Evolutionary conservation across 1,140 invertebrate genomes (phyloP).

Genomic region (Leptoteleia sp.): DNA sequence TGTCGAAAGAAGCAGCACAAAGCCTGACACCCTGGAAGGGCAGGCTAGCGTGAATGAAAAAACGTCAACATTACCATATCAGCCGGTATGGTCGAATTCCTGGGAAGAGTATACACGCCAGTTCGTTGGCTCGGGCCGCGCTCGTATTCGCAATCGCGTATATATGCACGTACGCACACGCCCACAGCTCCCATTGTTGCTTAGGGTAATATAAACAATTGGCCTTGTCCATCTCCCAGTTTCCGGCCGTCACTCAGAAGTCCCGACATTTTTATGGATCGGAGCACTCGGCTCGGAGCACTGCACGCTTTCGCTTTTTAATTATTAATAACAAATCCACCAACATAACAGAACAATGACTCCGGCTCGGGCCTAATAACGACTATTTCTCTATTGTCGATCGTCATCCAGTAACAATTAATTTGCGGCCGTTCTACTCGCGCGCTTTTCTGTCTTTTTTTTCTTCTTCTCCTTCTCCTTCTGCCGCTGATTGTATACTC

Average conservation of each 20-base stretch:
- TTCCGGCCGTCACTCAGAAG: constrained; percentile 80
- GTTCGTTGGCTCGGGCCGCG: constrained; percentile 68
- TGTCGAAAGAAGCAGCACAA: constrained; percentile 64
- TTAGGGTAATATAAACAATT: constrained; percentile 80
- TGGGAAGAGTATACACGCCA: constrained; percentile 74
- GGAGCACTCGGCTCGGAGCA: constrained; percentile 69
- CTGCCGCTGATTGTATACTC: no score
- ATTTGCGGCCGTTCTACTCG: constrained; percentile 17
- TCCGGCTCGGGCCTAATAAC: constrained; percentile 45
- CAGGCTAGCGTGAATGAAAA: constrained; percentile 74
- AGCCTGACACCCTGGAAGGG: constrained; percentile 66
- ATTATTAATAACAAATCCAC: constrained; percentile 69
- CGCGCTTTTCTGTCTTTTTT: constrained; percentile 23
- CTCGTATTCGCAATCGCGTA: constrained; percentile 51
- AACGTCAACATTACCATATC: constrained; percentile 77
- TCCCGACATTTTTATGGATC: constrained; percentile 81
- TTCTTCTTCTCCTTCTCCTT: constrained; percentile 26
- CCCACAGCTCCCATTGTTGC: constrained; percentile 75
- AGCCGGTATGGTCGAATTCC: constrained; percentile 76
- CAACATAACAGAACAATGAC: constrained; percentile 66
- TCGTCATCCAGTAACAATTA: constrained; percentile 25
- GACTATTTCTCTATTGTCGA: constrained; percentile 52
- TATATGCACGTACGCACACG: constrained; percentile 54
- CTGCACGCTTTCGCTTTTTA: constrained; percentile 69
- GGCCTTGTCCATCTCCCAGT: constrained; percentile 79